Conservation (phyloP, 2,113 vertebrate species). For the Pomatorhinus ruficollis region DNA sequence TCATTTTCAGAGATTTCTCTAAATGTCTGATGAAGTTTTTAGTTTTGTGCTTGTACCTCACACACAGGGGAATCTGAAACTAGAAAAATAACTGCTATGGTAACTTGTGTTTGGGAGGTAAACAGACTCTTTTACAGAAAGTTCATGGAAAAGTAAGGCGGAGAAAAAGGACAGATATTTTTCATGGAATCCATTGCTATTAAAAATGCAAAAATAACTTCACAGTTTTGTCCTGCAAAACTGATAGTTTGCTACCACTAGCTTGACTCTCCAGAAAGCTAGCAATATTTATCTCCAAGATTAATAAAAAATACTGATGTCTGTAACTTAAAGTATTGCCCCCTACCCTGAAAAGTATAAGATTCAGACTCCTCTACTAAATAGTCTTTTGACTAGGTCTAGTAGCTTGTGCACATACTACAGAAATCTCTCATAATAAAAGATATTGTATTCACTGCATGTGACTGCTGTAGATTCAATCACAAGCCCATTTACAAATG, state of each 20-base stretch:
- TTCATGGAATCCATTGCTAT: background rate
- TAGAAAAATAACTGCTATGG: background rate
- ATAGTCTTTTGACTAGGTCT: background rate
- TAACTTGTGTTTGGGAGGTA: background rate
- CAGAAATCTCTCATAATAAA: conserved; percentile 25
- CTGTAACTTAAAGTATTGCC: background rate
- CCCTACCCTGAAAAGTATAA: background rate
- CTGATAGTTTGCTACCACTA: background rate
- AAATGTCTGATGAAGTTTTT: background rate
- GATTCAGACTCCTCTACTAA: background rate
- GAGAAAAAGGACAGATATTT: background rate
- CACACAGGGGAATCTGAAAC: background rate
- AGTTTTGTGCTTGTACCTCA: background rate
- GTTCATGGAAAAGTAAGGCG: background rate
- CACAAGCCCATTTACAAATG: conserved; percentile 16
- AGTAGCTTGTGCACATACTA: background rate
- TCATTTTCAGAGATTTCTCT: background rate
- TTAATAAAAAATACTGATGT: background rate
- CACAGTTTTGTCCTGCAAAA: background rate
- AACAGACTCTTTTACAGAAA: background rate
- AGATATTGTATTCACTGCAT: background rate
- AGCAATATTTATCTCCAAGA: background rate
- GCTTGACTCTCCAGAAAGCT: background rate
- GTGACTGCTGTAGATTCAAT: background rate
- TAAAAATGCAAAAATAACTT: background rate